Evolutionary conservation across 2,797 vertebrate genomes (phyloP).

Genomic region (Gadopsis bispinosus): DNA sequence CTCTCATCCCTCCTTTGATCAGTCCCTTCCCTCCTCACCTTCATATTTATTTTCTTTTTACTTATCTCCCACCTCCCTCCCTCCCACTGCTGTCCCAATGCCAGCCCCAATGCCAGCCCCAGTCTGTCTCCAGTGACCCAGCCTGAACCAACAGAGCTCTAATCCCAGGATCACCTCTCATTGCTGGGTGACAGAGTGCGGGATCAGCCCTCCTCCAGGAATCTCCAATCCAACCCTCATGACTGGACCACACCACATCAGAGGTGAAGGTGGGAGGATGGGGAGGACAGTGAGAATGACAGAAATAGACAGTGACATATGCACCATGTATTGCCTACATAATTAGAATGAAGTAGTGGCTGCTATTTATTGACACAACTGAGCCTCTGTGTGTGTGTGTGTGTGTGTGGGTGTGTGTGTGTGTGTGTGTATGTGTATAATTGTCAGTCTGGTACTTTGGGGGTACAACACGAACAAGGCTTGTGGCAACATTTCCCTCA

Average conservation of each 20-base stretch:
- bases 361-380: conserved; percentile 65
- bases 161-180: conserved; percentile 79
- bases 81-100: conserved; percentile 63
- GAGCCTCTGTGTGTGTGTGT: conserved; percentile 23
- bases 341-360: conserved; percentile 49
- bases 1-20: neutral
- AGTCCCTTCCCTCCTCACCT: conserved; percentile 28
- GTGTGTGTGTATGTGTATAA: conserved; percentile 5
- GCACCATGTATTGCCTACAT: conserved; percentile 35
- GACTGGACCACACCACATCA: conserved; percentile 22
- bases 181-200: conserved; percentile 64
- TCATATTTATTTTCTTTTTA: conserved; percentile 31
- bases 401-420: neutral
- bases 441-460: conserved; percentile 29
- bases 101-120: conserved; percentile 64
- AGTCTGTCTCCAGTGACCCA: conserved; percentile 77
- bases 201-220: conserved; percentile 63
- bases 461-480: conserved; percentile 46
- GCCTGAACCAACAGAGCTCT: conserved; percentile 76
- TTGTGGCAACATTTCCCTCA: conserved; percentile 74
- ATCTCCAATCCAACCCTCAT: conserved; percentile 56
- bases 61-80: conserved; percentile 4
- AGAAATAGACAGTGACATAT: conserved; percentile 38
- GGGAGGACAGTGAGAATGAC: conserved; percentile 10
- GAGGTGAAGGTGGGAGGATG: conserved; percentile 10